A percentile compares a stretch with the other conserved stretches of the same genome.
phyloP scores from a whole-genome alignment of 1,140 invertebrate species.

The Homarus americanus region DNA sequence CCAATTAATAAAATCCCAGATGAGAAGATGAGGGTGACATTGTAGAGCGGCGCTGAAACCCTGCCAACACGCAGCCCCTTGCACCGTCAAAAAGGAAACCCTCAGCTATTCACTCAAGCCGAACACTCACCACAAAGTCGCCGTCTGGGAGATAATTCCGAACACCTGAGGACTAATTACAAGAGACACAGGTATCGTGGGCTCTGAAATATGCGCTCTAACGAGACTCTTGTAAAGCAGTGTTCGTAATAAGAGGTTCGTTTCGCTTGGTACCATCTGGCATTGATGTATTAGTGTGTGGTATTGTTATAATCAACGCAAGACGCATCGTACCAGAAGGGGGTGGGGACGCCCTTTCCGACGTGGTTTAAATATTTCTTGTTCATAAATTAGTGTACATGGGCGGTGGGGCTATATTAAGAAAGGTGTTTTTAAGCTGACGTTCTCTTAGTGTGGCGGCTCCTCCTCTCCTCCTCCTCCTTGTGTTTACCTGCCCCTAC shows the following conservation, averaged over 20 bases:
- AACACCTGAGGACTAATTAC: constrained; percentile 41
- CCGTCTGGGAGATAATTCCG: not conserved
- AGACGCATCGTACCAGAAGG: constrained; percentile 38
- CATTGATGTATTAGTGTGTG: constrained; percentile 56
- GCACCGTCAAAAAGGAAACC: not conserved
- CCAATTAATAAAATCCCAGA: constrained; percentile 68
- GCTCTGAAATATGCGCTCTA: constrained; percentile 21
- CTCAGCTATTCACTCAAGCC: not conserved
- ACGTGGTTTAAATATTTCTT: constrained; percentile 66
- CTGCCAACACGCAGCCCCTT: constrained; percentile 36
- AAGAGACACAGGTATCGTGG: not conserved
- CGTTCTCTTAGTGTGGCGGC: no score
- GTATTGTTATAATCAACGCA: constrained; percentile 67
- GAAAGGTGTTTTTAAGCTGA: not conserved
- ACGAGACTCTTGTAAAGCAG: constrained; percentile 7
- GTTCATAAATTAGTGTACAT: constrained; percentile 69
- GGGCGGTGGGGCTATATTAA: constrained; percentile 53
- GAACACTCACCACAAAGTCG: not conserved
- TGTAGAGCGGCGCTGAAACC: constrained; percentile 45
- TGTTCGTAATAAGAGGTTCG: constrained; percentile 23
- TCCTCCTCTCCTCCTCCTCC: no score
- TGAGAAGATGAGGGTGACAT: constrained; percentile 57
- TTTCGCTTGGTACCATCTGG: constrained; percentile 24
- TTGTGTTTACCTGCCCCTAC: no score
- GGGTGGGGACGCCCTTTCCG: constrained; percentile 22